Evolutionary conservation across 1,140 invertebrate genomes (phyloP).

Genomic region (Acromyrmex echinatior): DNA sequence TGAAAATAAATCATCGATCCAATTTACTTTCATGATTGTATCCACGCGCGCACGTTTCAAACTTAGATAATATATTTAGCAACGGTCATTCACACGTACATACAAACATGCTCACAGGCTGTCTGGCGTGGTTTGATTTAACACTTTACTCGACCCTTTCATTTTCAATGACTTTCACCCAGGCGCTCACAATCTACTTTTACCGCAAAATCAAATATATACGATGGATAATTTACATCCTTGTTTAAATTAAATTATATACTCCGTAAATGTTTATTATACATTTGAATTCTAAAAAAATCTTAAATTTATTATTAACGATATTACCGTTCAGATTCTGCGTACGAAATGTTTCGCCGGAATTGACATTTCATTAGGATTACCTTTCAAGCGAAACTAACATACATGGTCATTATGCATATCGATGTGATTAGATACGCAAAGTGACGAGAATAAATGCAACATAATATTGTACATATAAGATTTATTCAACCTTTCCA

Average conservation of each 20-base stretch:
- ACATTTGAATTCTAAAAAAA: conserved; percentile 5
- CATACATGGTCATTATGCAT: conserved; percentile 53
- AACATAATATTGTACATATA: conserved; percentile 17
- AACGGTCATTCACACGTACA: conserved; percentile 9
- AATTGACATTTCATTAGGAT: conserved; percentile 61
- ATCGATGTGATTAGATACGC: conserved; percentile 26
- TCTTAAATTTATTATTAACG: conserved; percentile 39
- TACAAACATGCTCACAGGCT: not conserved
- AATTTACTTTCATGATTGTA: conserved; percentile 47
- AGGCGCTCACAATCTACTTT: conserved; percentile 69
- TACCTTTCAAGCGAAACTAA: conserved; percentile 32
- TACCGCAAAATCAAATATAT: conserved; percentile 65
- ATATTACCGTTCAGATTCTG: conserved; percentile 16
- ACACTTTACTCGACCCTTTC: conserved; percentile 65
- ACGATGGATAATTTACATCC: conserved; percentile 34
- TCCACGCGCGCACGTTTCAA: conserved; percentile 22
- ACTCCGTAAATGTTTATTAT: conserved; percentile 18
- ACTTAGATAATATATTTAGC: conserved; percentile 49
- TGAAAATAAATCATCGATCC: conserved; percentile 60
- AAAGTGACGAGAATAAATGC: conserved; percentile 30
- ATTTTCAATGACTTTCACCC: conserved; percentile 77
- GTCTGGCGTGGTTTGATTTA: conserved; percentile 59
- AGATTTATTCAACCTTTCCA: conserved; percentile 58
- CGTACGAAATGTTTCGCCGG: conserved; percentile 11
- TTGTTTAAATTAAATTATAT: conserved; percentile 39